phyloP scores from a whole-genome alignment of 2,888 invertebrate species.

The Drosophila emarginata region DNA sequence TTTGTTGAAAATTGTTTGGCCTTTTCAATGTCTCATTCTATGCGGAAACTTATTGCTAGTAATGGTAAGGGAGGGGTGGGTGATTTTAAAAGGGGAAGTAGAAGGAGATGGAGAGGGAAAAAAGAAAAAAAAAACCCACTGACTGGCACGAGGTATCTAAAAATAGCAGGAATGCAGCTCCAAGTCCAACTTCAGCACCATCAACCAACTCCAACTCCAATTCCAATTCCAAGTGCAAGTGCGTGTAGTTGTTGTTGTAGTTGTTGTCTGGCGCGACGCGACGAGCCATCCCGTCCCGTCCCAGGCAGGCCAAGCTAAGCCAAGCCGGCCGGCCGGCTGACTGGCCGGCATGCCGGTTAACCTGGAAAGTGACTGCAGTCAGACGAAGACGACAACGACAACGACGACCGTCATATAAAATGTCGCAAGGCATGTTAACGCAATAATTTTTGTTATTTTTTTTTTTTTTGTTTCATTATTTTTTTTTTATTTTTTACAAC shows the following conservation, averaged over 20 bases:
- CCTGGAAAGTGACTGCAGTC: constrained; percentile 20
- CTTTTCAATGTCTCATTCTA: background rate
- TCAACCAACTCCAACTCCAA: constrained; percentile 18
- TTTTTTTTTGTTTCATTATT: background rate
- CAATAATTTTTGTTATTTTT: constrained; percentile 53
- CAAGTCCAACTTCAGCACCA: constrained; percentile 29
- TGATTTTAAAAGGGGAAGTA: no score
- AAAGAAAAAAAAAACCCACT: constrained; percentile 32
- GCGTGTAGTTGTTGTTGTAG: constrained; percentile 23
- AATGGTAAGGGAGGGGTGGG: no score
- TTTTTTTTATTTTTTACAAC: constrained; percentile 26
- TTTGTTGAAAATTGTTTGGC: background rate
- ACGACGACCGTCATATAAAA: constrained; percentile 62
- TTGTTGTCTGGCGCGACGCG: constrained; percentile 27
- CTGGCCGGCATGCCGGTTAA: constrained; percentile 42
- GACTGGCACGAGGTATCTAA: constrained; percentile 53
- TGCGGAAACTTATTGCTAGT: background rate
- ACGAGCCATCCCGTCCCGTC: constrained; percentile 35
- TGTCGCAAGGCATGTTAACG: constrained; percentile 71
- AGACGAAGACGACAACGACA: constrained; percentile 11
- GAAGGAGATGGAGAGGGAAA: background rate
- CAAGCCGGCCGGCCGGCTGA: constrained; percentile 61
- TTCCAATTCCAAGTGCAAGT: constrained; percentile 21
- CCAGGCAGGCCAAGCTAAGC: constrained; percentile 10
- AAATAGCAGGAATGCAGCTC: constrained; percentile 74